Percentiles rank a stretch among this genome's conserved stretches.
These are phyloP conservation scores for Metellina segmentata DNA, from an alignment of 2,888 invertebrate genomes.

Conservation along the genomic window DNA sequence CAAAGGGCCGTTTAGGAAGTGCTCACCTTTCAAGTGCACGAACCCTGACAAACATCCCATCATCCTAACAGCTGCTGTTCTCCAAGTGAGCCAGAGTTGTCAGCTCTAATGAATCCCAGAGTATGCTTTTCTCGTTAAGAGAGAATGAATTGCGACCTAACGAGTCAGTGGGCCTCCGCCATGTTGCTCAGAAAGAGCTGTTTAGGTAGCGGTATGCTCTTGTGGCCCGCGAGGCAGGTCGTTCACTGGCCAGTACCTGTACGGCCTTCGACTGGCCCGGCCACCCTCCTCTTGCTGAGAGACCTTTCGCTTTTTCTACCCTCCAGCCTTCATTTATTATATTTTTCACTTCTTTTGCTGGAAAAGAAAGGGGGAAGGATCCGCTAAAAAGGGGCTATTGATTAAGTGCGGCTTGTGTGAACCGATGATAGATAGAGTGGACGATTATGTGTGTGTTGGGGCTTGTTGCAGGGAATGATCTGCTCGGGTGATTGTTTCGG, in stretches of 20 bases:
- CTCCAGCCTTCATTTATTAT: not conserved
- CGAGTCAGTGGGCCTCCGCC: slow-evolving; percentile 24
- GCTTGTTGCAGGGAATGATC: too few species aligned
- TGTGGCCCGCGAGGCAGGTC: slow-evolving; percentile 75
- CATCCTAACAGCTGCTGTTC: too few species aligned
- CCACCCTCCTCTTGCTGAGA: slow-evolving; percentile 31
- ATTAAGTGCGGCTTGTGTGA: not conserved
- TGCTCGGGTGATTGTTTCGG: not conserved
- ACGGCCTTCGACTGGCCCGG: slow-evolving; percentile 46
- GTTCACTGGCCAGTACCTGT: slow-evolving; percentile 74
- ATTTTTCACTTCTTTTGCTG: not conserved
- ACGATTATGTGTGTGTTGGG: too few species aligned
- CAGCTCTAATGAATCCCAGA: too few species aligned
- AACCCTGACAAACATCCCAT: too few species aligned
- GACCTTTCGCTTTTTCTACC: not conserved
- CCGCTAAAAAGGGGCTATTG: not conserved
- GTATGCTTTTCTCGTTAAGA: too few species aligned
- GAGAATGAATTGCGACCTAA: too few species aligned
- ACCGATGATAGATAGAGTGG: too few species aligned
- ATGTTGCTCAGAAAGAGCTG: not conserved
- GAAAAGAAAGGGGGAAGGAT: not conserved
- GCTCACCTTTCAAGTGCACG: too few species aligned
- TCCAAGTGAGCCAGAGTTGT: too few species aligned
- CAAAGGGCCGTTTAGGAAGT: too few species aligned
- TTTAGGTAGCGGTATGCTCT: slow-evolving; percentile 67